A percentile compares a stretch with the other conserved stretches of the same genome.
Evolutionary conservation across 2,888 invertebrate species (phyloP).

Genomic region (Galerucella calmariensis): DNA sequence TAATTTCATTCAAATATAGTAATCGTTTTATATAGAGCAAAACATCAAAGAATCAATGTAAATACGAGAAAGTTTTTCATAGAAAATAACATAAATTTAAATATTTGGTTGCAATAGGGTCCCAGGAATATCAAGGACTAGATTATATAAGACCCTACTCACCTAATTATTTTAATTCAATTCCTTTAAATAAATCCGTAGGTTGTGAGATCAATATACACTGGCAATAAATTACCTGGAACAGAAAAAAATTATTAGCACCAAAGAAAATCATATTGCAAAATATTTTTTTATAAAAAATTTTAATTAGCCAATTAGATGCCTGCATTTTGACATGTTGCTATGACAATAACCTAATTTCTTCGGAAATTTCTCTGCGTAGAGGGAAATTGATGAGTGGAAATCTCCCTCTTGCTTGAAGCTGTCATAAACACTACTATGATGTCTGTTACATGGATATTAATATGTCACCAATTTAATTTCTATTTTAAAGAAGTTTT

Average conservation of each 20-base stretch:
- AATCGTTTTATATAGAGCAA: constrained; percentile 11
- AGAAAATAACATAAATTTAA: neutral
- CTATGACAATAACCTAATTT: too few species aligned
- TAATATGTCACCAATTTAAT: too few species aligned
- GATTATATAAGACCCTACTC: constrained; percentile 27
- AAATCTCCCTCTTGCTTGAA: too few species aligned
- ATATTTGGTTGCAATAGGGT: constrained; percentile 21
- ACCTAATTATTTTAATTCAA: constrained; percentile 12
- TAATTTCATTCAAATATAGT: neutral
- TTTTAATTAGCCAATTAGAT: too few species aligned
- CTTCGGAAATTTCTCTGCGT: too few species aligned
- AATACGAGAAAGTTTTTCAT: neutral
- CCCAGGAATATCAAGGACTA: constrained; percentile 23
- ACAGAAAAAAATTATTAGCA: constrained; percentile 4
- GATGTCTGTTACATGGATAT: too few species aligned
- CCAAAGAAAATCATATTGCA: neutral
- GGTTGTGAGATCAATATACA: constrained; percentile 26
- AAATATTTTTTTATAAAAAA: neutral
- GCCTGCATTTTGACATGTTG: too few species aligned
- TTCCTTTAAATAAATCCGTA: neutral
- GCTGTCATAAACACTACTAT: too few species aligned
- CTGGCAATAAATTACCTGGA: constrained; percentile 27
- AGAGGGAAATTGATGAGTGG: too few species aligned
- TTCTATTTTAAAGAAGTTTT: too few species aligned
- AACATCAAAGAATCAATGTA: neutral